Conservation (phyloP, 2,888 invertebrate species). For the Fragum whitleyi region DNA sequence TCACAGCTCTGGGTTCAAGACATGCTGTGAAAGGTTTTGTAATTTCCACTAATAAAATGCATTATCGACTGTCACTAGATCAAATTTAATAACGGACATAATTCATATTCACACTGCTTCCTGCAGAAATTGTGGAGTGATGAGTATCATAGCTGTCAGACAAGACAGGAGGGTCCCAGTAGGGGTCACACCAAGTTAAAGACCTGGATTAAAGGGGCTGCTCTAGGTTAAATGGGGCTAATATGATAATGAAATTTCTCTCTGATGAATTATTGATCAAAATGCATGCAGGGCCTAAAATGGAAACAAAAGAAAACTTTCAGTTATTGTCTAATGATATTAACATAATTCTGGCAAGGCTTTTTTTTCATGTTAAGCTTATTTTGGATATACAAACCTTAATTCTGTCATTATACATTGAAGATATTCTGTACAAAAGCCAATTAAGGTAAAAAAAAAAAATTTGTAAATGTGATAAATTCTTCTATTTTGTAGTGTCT, state of each 20-base stretch:
- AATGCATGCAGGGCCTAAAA: constrained; percentile 1
- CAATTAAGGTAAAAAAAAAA: too few species aligned
- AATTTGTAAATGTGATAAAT: too few species aligned
- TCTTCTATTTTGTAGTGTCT: too few species aligned
- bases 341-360: too few species aligned
- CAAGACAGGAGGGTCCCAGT: constrained; percentile 47
- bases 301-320: constrained; percentile 22
- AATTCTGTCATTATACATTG: too few species aligned
- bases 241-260: constrained; percentile 62
- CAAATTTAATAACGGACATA: constrained; percentile 66
- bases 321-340: background rate
- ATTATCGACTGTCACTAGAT: constrained; percentile 56
- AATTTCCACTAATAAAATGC: constrained; percentile 68
- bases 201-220: constrained; percentile 47
- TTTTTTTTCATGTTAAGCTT: too few species aligned
- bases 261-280: constrained; percentile 27
- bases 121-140: constrained; percentile 33
- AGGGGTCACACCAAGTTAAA: constrained; percentile 63
- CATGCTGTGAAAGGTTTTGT: constrained; percentile 66
- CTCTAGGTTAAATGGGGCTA: constrained; percentile 68
- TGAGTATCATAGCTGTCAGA: constrained; percentile 40
- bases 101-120: constrained; percentile 57
- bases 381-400: too few species aligned
- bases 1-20: constrained; percentile 14
- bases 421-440: too few species aligned